Evolutionary conservation across 1,140 invertebrate genomes (phyloP), one percentile per base, ranked within the genome.

Genomic region (Monochamus saltuarius): DNA sequence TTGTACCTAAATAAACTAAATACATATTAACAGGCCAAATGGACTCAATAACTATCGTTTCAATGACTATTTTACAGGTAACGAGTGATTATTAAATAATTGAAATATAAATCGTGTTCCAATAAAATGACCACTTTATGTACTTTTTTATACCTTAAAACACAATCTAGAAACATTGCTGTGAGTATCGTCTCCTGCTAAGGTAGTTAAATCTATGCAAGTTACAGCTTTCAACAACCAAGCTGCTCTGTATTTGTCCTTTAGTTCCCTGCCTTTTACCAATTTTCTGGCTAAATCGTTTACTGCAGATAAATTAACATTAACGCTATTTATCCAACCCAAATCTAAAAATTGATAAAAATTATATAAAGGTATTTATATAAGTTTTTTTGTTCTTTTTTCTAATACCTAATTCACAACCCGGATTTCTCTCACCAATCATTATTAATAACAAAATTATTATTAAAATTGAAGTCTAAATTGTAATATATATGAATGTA

Each of bases 121-220:
- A 29, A 29, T 29, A 6, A 29, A 4, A 16, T n/a, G 2, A 29
- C n/a, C 2, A 16, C 2, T 49, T 14, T 17, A n/a, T 49, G 11
- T 49, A 49, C 6, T 29, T 29, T 29, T 29, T 29, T 29, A 29
- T 58, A 94, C 94, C 80, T 93, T 94, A 43, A 80, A 74, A 75
- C 94, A 96, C 1, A 99, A 79, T 60, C 89, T 80, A 9, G 83
- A 71, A 4, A 98, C 90, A 81, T 91, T 94, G 10, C 84, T 81
- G 11, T 77, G 71, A 7, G 94, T 97, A 76, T 99, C 97, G 84
- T 97, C 92, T 9, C 93, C 87, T 37, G 84, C 83, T 38, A 99
- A 79, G 29, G 95, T 96, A 11, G 97, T 99, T 49, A 99, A 81
- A 79, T 99, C 97, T 59, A 97, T 93, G 59, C 90, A 87, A 51